A percentile compares a stretch with the other conserved stretches of the same genome.
phyloP scores from a whole-genome alignment of 2,888 invertebrate genomes.

The Brachyopa scutellaris region DNA sequence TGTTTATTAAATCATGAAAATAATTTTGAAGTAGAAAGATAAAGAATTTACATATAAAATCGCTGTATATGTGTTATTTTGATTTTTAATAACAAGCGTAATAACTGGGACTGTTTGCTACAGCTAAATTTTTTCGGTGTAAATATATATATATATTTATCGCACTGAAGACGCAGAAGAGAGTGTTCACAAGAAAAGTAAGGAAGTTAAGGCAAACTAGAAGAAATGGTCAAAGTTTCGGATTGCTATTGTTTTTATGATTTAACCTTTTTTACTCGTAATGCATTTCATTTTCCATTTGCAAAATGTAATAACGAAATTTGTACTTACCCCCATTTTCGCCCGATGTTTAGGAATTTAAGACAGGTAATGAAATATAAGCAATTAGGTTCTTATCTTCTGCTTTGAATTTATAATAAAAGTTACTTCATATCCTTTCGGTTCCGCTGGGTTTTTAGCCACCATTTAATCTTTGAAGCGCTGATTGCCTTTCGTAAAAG shows the following conservation, averaged over 20 bases:
- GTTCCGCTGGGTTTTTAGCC: background rate
- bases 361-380: conserved; percentile 5
- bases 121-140: too few relatives aligned
- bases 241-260: conserved; percentile 18
- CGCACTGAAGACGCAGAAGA: background rate
- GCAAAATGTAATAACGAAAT: background rate
- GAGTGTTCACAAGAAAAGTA: background rate
- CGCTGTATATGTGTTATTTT: too few relatives aligned
- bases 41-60: too few relatives aligned
- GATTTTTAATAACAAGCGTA: too few relatives aligned
- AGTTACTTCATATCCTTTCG: conserved; percentile 1
- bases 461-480: background rate
- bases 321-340: conserved; percentile 1
- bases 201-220: background rate
- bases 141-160: too few relatives aligned
- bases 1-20: too few relatives aligned
- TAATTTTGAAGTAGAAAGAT: too few relatives aligned
- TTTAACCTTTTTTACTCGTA: background rate
- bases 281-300: background rate
- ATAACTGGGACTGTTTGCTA: too few relatives aligned
- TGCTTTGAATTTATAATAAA: conserved; percentile 8
- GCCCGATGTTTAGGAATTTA: conserved; percentile 6
- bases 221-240: conserved; percentile 9
- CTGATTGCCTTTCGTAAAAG: background rate
- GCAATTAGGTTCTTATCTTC: background rate